Conservation (phyloP, 1,140 invertebrate genomes). For the Gryllus bimaculatus region DNA sequence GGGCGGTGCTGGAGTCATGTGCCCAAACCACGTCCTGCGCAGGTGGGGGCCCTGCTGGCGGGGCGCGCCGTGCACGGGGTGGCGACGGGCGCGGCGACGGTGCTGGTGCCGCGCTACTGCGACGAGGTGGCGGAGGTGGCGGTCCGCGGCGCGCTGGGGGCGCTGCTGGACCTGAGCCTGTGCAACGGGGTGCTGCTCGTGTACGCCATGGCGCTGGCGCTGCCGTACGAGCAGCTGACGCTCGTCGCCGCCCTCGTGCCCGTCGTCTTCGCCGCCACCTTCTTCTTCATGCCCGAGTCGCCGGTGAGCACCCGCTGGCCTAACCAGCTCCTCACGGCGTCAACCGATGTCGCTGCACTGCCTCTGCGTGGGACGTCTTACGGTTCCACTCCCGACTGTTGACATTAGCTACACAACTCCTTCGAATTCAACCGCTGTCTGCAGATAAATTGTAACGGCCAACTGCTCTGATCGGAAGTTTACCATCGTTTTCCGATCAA, state of each 20-base stretch:
- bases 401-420: no score
- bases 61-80: neutral
- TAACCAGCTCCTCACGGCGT: no score
- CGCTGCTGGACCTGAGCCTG: conserved; percentile 69
- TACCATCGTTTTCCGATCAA: no score
- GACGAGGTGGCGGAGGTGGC: neutral
- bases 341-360: no score
- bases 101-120: neutral
- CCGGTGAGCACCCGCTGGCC: conserved; percentile 27
- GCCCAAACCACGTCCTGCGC: no score
- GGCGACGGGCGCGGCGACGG: neutral
- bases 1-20: no score
- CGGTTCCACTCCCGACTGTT: no score
- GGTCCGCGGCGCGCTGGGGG: conserved; percentile 65
- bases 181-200: conserved; percentile 64
- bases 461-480: no score
- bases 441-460: no score
- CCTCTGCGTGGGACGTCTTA: no score
- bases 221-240: conserved; percentile 45
- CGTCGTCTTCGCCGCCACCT: conserved; percentile 28
- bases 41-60: conserved; percentile 28
- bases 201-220: conserved; percentile 63
- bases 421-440: no score
- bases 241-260: conserved; percentile 26
- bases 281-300: conserved; percentile 39